A percentile compares a stretch with the other conserved stretches of the same genome.
These are phyloP conservation scores for Calliscelio sp. DNA, from an alignment of 2,888 invertebrate species.

Conservation along the genomic window DNA sequence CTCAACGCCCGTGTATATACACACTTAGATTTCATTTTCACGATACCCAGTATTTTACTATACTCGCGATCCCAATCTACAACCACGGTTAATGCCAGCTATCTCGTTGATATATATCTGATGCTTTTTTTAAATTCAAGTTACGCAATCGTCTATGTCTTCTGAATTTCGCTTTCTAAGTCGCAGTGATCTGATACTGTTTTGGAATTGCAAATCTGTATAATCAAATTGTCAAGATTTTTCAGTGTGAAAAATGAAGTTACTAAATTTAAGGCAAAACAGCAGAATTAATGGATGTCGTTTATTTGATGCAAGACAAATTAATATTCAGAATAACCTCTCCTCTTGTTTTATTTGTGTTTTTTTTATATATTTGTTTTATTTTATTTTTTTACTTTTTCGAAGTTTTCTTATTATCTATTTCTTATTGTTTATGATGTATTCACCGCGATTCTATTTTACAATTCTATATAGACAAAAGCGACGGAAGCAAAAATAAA, in stretches of 20 bases:
- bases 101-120: constrained; percentile 38
- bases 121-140: constrained; percentile 31
- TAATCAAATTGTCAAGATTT: constrained; percentile 20
- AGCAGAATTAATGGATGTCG: too few relatives aligned
- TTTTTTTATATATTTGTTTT: too few relatives aligned
- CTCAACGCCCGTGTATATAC: constrained; percentile 34
- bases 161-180: constrained; percentile 51
- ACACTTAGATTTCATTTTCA: constrained; percentile 56
- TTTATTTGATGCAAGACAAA: too few relatives aligned
- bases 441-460: too few relatives aligned
- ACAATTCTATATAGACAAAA: too few relatives aligned
- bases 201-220: constrained; percentile 19
- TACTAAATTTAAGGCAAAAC: background rate
- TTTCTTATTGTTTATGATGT: too few relatives aligned
- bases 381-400: too few relatives aligned
- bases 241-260: constrained; percentile 10
- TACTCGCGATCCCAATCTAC: constrained; percentile 45
- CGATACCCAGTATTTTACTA: constrained; percentile 34
- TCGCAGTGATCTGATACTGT: constrained; percentile 32
- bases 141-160: constrained; percentile 42
- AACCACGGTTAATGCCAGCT: constrained; percentile 22
- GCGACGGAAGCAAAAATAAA: too few relatives aligned
- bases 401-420: too few relatives aligned
- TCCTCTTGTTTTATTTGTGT: too few relatives aligned
- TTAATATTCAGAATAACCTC: too few relatives aligned